Conservation (phyloP, 2,113 vertebrate genomes). For the Origma solitaria region DNA sequence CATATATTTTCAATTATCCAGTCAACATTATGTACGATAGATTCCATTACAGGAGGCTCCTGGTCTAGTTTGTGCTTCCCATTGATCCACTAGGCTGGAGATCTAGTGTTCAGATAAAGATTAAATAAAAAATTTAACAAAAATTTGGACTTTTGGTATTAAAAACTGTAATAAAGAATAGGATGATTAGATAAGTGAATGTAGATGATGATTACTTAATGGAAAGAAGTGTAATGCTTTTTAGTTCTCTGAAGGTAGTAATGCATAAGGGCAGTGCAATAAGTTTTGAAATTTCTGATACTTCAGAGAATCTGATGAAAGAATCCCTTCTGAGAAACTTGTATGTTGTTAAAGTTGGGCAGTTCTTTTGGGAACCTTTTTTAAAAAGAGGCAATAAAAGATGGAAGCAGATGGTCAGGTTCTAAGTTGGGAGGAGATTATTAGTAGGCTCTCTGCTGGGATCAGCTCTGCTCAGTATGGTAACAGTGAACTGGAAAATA, state of each 20-base stretch:
- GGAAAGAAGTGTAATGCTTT: neutral
- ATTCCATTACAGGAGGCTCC: neutral
- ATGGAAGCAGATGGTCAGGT: neutral
- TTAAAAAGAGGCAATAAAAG: neutral
- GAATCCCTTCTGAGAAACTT: neutral
- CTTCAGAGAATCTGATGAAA: neutral
- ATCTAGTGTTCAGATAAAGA: neutral
- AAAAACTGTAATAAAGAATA: neutral
- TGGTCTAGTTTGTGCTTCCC: neutral
- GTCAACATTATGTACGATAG: neutral
- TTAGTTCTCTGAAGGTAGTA: neutral
- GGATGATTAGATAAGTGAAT: neutral
- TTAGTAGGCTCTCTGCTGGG: neutral
- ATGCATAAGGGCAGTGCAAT: neutral
- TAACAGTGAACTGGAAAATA: neutral
- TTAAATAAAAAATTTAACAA: neutral
- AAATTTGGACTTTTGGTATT: neutral
- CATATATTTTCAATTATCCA: neutral
- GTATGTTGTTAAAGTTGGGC: neutral
- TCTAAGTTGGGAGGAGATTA: neutral
- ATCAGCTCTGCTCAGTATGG: accelerated
- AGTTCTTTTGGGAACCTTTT: neutral
- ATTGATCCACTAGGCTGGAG: neutral
- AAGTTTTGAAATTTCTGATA: neutral
- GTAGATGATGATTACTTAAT: neutral